Evolutionary conservation across 2,888 invertebrate genomes (phyloP).

Genomic region (Dryobota labecula): DNA sequence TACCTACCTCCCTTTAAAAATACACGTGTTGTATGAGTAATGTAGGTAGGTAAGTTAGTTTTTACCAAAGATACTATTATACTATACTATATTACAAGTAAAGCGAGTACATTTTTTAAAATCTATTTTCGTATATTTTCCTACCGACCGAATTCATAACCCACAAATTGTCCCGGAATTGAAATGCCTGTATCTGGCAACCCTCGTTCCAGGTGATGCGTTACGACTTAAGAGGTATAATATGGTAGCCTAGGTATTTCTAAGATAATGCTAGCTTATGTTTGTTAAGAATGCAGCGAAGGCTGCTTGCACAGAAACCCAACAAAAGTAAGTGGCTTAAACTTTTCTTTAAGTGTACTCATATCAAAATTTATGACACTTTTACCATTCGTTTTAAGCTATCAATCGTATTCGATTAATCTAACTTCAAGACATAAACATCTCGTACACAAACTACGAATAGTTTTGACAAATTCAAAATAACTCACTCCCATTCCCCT

Average conservation of each 20-base stretch:
- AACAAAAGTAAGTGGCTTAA: not conserved
- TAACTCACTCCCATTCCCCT: slow-evolving; percentile 12
- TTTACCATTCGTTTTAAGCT: not conserved
- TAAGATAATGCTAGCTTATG: not conserved
- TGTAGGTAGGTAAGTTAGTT: too few species aligned
- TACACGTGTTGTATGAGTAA: too few species aligned
- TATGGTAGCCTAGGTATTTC: not conserved
- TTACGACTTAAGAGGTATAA: not conserved
- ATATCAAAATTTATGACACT: not conserved
- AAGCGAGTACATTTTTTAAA: too few species aligned
- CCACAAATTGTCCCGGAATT: too few species aligned
- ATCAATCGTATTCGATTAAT: not conserved
- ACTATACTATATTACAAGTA: too few species aligned
- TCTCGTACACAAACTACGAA: not conserved
- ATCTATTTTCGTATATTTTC: too few species aligned
- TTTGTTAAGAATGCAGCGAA: not conserved
- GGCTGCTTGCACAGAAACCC: not conserved
- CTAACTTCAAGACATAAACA: not conserved
- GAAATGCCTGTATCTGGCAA: too few species aligned
- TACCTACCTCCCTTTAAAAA: too few species aligned
- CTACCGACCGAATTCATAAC: too few species aligned
- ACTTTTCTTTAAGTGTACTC: not conserved
- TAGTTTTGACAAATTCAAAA: slow-evolving; percentile 8
- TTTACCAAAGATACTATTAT: too few species aligned
- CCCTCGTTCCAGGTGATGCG: not conserved